phyloP scores from a whole-genome alignment of 2,113 vertebrate genomes.

The Labeo rohita region DNA sequence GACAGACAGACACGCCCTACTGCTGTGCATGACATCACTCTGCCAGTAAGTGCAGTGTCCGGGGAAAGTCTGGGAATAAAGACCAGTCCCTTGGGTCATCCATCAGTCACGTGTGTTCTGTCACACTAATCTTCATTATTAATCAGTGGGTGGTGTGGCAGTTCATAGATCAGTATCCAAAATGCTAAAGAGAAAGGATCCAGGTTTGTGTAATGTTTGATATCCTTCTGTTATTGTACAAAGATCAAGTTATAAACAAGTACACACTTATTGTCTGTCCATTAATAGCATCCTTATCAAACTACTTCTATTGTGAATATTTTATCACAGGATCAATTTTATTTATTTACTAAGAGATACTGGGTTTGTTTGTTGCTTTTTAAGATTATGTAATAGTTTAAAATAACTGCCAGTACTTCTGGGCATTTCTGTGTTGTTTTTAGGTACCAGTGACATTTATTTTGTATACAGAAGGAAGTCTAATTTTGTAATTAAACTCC shows the following conservation, averaged over 20 bases:
- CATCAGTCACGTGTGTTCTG: background rate
- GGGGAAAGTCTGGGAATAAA: conserved; percentile 10
- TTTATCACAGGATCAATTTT: background rate
- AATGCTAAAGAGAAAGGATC: background rate
- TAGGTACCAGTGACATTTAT: background rate
- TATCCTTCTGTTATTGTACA: background rate
- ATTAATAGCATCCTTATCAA: too few species aligned
- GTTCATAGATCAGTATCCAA: background rate
- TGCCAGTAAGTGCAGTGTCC: background rate
- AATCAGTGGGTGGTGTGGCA: background rate
- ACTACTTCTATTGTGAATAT: background rate
- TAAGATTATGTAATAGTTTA: background rate
- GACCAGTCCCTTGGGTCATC: background rate
- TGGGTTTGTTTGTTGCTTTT: background rate
- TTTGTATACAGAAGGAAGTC: background rate
- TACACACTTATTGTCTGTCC: background rate
- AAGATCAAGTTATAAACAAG: background rate
- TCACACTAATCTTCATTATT: conserved; percentile 10
- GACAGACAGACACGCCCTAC: background rate
- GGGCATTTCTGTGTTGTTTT: background rate
- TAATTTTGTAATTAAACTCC: background rate
- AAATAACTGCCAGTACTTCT: background rate
- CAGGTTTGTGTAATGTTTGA: background rate
- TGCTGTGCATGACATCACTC: background rate
- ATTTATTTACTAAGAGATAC: background rate